Evolutionary conservation across 1,140 invertebrate species (phyloP), one percentile per base, ranked within the genome.

Genomic region (Lasioglossum baleicum): DNA sequence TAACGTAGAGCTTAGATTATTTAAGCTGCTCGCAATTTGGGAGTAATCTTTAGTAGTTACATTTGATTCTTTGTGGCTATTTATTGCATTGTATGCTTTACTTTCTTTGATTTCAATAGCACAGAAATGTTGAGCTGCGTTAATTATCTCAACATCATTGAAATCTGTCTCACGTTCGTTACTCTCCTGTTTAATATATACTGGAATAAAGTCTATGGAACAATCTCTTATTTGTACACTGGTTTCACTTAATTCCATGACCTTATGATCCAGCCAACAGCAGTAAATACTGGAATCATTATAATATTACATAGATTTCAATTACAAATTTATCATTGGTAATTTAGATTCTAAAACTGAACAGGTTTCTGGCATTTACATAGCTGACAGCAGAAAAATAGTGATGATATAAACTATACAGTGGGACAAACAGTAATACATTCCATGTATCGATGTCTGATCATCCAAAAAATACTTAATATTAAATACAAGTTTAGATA

Each of bases 171-270:
- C 76, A 8, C 51, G 58, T 26, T 88, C 75, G 20, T 85, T 58
- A 13, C 63, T 76, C 22, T 89, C 83, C 51, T 65, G 60, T 15
- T 87, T 85, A 26, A 84, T 51, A 2, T 70, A 80, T 2, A 78
- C 74, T 7, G 84, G 77, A 51, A 82, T 72, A 53, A 88, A 83
- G 65, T 84, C 79, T 65, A 75, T 63, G 0, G 84, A 68, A 51
- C 72, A 74, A 67, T 85, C 79, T 80, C 79, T 82, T 80, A 87
- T 82, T 83, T 73, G 73, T 65, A 85, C 64, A 73, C 80, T 69
- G 11, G 67, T 68, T 78, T 87, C 86, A 83, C 35, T 87, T 80
- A 89, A 86, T 88, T 89, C 88, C 88, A 89, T 89, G 77, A 87
- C 88, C 80, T 73, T 66, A 44, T 35, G 11, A 20, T 65, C 64